phyloP scores from a whole-genome alignment of 2,797 vertebrate genomes.

The Myotis pilosus region DNA sequence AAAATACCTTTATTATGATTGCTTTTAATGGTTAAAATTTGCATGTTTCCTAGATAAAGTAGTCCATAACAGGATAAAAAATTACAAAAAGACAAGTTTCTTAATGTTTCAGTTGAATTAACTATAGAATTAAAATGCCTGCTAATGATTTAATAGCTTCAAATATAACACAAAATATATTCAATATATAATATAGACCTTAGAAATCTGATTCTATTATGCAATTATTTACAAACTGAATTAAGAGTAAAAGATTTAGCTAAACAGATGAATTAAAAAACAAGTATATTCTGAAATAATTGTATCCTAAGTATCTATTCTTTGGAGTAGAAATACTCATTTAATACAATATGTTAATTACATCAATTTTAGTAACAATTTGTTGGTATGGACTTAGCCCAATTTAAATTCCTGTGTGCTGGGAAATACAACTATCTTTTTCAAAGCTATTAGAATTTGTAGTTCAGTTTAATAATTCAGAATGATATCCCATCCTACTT shows the following conservation, averaged over 20 bases:
- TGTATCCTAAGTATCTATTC: conserved; percentile 46
- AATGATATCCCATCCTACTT: conserved; percentile 8
- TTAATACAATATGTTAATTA: conserved; percentile 42
- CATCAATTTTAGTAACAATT: conserved; percentile 54
- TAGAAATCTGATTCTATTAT: conserved; percentile 54
- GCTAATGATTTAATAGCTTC: conserved; percentile 63
- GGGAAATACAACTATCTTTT: conserved; percentile 50
- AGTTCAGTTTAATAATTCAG: conserved; percentile 47
- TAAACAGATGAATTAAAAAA: conserved; percentile 46
- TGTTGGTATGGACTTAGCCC: conserved; percentile 37
- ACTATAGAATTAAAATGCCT: conserved; percentile 71
- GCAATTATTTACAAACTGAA: conserved; percentile 69
- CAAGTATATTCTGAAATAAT: conserved; percentile 47
- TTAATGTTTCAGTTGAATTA: conserved; percentile 66
- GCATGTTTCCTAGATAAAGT: conserved; percentile 68
- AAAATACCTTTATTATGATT: conserved; percentile 69
- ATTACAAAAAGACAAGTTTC: conserved; percentile 66
- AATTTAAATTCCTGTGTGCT: conserved; percentile 47
- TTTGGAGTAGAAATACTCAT: conserved; percentile 48
- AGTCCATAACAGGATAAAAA: conserved; percentile 67
- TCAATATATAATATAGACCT: conserved; percentile 67
- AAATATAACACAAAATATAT: conserved; percentile 76
- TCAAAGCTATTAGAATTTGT: conserved; percentile 40
- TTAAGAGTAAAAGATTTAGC: conserved; percentile 45
- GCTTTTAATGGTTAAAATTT: conserved; percentile 72